These are phyloP conservation scores for Tetragnatha montana DNA, from an alignment of 2,888 invertebrate species.

Conservation along the genomic window DNA sequence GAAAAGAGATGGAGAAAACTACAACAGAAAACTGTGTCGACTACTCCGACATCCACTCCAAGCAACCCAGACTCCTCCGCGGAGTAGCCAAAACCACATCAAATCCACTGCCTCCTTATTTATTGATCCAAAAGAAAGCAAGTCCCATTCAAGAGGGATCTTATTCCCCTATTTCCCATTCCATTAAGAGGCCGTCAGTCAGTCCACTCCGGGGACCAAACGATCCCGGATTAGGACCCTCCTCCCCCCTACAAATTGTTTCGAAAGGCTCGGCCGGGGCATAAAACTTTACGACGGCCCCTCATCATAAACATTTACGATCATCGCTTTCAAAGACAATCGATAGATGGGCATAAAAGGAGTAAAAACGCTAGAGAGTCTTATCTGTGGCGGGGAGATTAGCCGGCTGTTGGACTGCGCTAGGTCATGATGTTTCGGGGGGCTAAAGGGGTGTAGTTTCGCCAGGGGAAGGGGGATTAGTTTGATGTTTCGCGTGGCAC, in stretches of 20 bases:
- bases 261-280: conserved; percentile 16
- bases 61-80: neutral
- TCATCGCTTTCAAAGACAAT: conserved; percentile 14
- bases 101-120: neutral
- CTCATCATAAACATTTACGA: conserved; percentile 43
- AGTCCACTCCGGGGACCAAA: neutral
- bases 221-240: conserved; percentile 14
- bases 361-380: no score
- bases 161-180: neutral
- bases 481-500: no score
- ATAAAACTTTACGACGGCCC: conserved; percentile 37
- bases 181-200: neutral
- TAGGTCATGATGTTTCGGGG: no score
- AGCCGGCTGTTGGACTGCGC: no score
- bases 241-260: conserved; percentile 36
- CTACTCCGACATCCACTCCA: no score
- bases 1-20: no score
- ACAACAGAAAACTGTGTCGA: no score
- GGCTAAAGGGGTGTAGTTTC: no score
- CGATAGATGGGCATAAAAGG: neutral
- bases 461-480: no score
- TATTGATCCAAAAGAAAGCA: neutral
- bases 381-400: neutral
- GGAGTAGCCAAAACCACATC: neutral
- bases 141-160: neutral